These are phyloP conservation scores for Linnaemya tessellans DNA, from an alignment of 2,888 invertebrate genomes.

Conservation along the genomic window DNA sequence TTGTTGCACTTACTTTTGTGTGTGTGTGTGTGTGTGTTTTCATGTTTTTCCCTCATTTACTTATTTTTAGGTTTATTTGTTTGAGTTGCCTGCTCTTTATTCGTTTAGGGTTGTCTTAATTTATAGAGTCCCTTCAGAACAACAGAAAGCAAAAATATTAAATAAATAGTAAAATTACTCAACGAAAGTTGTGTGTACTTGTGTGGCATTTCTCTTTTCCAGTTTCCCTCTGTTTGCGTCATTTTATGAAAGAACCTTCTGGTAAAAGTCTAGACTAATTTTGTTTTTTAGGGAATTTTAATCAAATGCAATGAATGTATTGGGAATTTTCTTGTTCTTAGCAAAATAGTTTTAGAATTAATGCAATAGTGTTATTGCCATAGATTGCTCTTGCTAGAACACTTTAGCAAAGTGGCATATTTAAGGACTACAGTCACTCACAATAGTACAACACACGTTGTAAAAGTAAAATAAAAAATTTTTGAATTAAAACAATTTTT, in stretches of 20 bases:
- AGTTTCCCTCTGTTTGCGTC: background rate
- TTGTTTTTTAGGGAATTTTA: background rate
- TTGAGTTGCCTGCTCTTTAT: conserved; percentile 17
- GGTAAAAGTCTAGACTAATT: background rate
- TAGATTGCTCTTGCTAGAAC: no score
- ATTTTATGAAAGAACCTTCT: background rate
- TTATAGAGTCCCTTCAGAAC: conserved; percentile 3
- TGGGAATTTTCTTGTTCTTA: background rate
- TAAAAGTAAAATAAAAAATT: no score
- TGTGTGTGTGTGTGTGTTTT: no score
- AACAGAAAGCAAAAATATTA: conserved; percentile 11
- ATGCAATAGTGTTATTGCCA: background rate
- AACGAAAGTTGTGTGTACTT: background rate
- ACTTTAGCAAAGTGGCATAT: background rate
- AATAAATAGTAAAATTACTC: conserved; percentile 31
- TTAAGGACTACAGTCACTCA: no score
- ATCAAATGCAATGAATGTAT: background rate
- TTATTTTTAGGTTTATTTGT: conserved; percentile 38
- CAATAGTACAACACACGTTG: no score
- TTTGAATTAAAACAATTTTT: no score
- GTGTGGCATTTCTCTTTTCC: background rate
- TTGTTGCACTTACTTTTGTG: conserved; percentile 58
- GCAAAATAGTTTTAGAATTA: background rate
- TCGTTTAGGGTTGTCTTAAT: conserved; percentile 44
- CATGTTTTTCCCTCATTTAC: conserved; percentile 12